Percentiles rank a stretch among this genome's conserved stretches.
Evolutionary conservation across 2,113 vertebrate genomes (phyloP).

Genomic region (Indri indri): DNA sequence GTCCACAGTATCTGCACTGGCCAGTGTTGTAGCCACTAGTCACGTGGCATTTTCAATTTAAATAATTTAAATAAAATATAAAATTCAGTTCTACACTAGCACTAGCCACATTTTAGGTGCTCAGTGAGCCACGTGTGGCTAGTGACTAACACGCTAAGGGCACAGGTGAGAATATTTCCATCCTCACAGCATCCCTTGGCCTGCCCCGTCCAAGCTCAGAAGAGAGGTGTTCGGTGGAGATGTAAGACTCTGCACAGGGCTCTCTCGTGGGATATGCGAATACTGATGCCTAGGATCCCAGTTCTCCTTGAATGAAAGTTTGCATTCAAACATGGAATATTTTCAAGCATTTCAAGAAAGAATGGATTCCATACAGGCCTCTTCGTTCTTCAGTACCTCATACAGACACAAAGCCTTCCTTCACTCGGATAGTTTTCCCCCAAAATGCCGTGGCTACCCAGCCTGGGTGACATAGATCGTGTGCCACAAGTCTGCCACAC

Average conservation of each 20-base stretch:
- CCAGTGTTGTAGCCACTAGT: background rate
- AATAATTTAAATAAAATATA: background rate
- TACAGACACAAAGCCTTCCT: background rate
- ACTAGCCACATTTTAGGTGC: background rate
- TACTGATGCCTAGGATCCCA: background rate
- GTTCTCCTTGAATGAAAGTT: background rate
- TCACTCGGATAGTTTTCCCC: background rate
- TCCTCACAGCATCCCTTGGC: rapidly evolving
- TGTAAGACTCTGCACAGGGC: rapidly evolving
- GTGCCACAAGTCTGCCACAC: background rate
- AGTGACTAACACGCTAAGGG: background rate
- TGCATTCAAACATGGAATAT: background rate
- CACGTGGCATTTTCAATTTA: background rate
- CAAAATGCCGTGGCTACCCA: rapidly evolving
- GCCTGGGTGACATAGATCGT: rapidly evolving
- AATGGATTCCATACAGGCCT: background rate
- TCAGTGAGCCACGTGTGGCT: rapidly evolving
- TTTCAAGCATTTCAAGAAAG: background rate
- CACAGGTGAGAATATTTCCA: rapidly evolving
- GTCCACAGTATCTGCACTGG: background rate
- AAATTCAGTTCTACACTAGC: background rate
- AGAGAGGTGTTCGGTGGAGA: rapidly evolving
- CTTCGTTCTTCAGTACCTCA: background rate
- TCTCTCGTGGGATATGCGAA: background rate
- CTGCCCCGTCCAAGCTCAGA: background rate